Conservation (phyloP, 2,797 vertebrate species). For the Diplodus sargus region DNA sequence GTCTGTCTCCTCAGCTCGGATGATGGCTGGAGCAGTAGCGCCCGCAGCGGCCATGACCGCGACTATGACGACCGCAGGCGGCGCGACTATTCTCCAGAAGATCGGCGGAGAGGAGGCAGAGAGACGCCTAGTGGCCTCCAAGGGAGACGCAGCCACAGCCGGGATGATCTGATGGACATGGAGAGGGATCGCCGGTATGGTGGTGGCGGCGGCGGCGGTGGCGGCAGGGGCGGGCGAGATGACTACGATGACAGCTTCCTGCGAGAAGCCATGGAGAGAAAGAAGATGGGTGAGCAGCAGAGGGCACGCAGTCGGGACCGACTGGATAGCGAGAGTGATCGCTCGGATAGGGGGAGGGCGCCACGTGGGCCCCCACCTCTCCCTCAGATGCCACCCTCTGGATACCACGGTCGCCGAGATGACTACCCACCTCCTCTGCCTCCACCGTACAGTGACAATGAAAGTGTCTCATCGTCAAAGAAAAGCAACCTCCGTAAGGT, state of each 20-base stretch:
- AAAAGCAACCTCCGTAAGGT: slow-evolving; percentile 90
- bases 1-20: slow-evolving; percentile 76
- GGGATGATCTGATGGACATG: slow-evolving; percentile 89
- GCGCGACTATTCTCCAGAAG: slow-evolving; percentile 82
- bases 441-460: slow-evolving; percentile 84
- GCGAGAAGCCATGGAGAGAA: slow-evolving; percentile 89
- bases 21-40: slow-evolving; percentile 82
- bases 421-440: slow-evolving; percentile 68
- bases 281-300: slow-evolving; percentile 84
- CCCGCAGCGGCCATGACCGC: slow-evolving; percentile 71
- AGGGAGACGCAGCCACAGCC: slow-evolving; percentile 86
- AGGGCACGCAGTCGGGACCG: slow-evolving; percentile 82
- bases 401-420: slow-evolving; percentile 74
- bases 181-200: slow-evolving; percentile 66
- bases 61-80: slow-evolving; percentile 73
- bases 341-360: slow-evolving; percentile 75
- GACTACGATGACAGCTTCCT: slow-evolving; percentile 88
- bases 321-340: slow-evolving; percentile 80
- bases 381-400: slow-evolving; percentile 76
- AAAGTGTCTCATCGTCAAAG: slow-evolving; percentile 88
- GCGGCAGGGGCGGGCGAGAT: slow-evolving; percentile 52
- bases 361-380: slow-evolving; percentile 81
- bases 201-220: slow-evolving; percentile 28
- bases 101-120: slow-evolving; percentile 53
- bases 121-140: slow-evolving; percentile 66